Base-by-base conservation (phyloP, 2,888 invertebrate species). In the Aelia acuminata region DNA sequence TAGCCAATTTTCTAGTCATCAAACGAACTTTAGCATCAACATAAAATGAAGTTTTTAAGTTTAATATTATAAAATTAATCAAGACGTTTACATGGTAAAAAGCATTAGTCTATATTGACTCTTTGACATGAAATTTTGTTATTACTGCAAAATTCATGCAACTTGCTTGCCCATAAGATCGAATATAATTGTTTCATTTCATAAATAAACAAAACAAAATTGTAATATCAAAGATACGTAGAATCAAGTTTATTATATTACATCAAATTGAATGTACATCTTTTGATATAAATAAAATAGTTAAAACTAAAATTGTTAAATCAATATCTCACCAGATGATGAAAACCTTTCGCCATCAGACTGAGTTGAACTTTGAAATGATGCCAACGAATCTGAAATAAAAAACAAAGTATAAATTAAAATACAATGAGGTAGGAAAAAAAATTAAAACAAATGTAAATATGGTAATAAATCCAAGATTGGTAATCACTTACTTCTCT, bases 321-420 rank as follows among this genome's bases (percentile, higher is more conserved):
- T 80, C 43, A 47, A 43, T 63, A 80, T 87, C 87, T 89, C 84
- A 89, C 89, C 89, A 70, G 89, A 86, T 43, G 89, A 88, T 53
- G 88, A 86, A 84, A 88, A 89, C 47, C 89, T 85, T 43, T 89
- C 89, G 20, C 88, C 89, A 84, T 89, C 88, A 43, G 85, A 63
- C 47, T 86, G 85, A 20, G 85, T 84, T 31, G 88, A 87, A 22
- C 84, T 88, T 75, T 86, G 86, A 84, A 75, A 89, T 53, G 88
- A 88, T 50, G 90, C 88, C 70, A 89, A 63, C 31, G 90, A 90
- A 85, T 88, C 88, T 88, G 87, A 87, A 85, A 53, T 43, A 85
- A 63, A 87, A 39, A 89, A 84, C 50, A 88, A 89, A 35, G 15
- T 13, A 57, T 57, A 57, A 57, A 57, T 57, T 26, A 26, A 15